Conservation (phyloP, 2,113 vertebrate genomes). For the Pyxicephalus adspersus region DNA sequence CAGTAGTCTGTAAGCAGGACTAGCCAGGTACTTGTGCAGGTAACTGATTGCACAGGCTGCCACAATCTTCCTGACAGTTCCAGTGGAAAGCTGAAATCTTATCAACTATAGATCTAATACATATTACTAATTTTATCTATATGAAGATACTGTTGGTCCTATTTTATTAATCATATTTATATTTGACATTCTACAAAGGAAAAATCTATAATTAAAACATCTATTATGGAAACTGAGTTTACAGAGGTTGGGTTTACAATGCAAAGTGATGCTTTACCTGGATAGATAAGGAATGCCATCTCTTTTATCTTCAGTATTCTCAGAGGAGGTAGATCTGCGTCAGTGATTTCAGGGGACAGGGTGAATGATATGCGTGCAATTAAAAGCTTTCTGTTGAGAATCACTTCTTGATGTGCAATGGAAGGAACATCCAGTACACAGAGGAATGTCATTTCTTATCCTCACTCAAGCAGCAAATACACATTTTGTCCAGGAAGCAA, state of each 20-base stretch:
- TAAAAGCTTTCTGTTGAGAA: conserved; percentile 30
- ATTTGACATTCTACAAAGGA: not conserved
- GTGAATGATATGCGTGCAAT: conserved; percentile 44
- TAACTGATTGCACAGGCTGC: no score
- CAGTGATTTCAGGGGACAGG: conserved; percentile 45
- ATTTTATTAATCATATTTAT: not conserved
- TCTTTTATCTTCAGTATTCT: conserved; percentile 49
- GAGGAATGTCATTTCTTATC: not conserved
- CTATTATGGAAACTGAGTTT: conserved; percentile 37
- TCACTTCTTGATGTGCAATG: conserved; percentile 5
- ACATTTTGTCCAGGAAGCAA: conserved; percentile 9
- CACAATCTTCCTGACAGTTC: no score
- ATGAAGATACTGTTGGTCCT: not conserved
- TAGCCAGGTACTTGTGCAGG: no score
- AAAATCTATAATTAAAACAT: conserved; percentile 17
- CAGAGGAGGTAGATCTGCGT: conserved; percentile 42
- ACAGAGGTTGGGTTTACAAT: conserved; percentile 34
- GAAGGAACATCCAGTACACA: conserved; percentile 8
- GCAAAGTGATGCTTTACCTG: conserved; percentile 48
- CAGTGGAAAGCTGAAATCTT: no score
- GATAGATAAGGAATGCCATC: conserved; percentile 33
- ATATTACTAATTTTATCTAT: no score
- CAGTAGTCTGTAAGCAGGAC: no score
- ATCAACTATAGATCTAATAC: no score
- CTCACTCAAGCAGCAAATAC: conserved; percentile 32